Evolutionary conservation across 2,888 invertebrate species (phyloP), one percentile per base, ranked within the genome.

Genomic region (Perdita meconis): DNA sequence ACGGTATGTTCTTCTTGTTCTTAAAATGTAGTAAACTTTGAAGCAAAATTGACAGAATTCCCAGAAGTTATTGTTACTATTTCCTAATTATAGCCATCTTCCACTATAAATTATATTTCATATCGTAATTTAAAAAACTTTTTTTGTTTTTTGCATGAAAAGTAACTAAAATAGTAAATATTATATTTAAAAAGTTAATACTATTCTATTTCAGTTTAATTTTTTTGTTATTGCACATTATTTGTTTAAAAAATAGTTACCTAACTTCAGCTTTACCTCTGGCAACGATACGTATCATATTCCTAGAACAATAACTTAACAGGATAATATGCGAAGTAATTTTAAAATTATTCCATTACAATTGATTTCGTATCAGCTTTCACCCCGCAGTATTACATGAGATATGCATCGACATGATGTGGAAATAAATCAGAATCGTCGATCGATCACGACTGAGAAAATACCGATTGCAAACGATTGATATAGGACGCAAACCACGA

Each of bases 391-490:
- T 30, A 30, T 57, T 24, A 2, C 13, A 38, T 12, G 13, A 12
- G 16, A 22, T 22, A 26, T 19, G 26, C 51, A 50, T n/a, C 38
- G 30, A 6, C 51, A 51, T 60, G 63, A 61, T 42, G 30, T 51
- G 60, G 51, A 42, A 63, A 68, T 68, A 68, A 68, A 68, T 63
- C 68, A 42, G 22, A 12, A 53, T 53, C 24, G 30, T 51, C 22
- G n/a, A 0, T 2, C 36, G 60, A 67, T 30, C 26, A 60, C 26
- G 24, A 16, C 13, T 40, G 13, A 12, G 16, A 42, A 30, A 59
- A 59, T 26, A 42, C 26, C 26, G 3, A 42, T 42, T 59, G 42
- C 42, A 59, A 42, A 59, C 24, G 22, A 1, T 26, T 24, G 19
- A 56, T 56, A 36, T 36, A 34, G n/a, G 8, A 30, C 22, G 30